Evolutionary conservation across 2,797 vertebrate genomes (phyloP).

Genomic region (Sebastes kiyomatsui): DNA sequence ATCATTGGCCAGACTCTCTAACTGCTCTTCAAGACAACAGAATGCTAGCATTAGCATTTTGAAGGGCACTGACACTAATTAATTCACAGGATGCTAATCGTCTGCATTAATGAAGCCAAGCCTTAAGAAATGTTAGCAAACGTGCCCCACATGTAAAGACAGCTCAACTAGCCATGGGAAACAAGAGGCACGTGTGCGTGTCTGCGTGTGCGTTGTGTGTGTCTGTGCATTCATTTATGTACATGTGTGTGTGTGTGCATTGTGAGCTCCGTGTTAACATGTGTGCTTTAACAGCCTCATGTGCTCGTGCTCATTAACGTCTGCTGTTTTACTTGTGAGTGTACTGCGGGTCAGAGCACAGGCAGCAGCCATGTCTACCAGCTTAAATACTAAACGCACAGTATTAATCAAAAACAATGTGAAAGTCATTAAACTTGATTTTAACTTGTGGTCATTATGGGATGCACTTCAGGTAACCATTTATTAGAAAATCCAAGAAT

Average conservation of each 20-base stretch:
- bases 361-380: slow-evolving; percentile 40
- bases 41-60: slow-evolving; percentile 85
- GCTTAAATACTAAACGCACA: slow-evolving; percentile 45
- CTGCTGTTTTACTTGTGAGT: slow-evolving; percentile 62
- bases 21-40: slow-evolving; percentile 75
- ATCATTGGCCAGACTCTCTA: slow-evolving; percentile 61
- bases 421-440: slow-evolving; percentile 50
- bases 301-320: slow-evolving; percentile 71
- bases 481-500: slow-evolving; percentile 12
- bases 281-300: slow-evolving; percentile 53
- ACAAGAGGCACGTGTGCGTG: slow-evolving; percentile 39
- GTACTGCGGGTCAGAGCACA: slow-evolving; percentile 56
- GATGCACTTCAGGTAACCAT: neutral
- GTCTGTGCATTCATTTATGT: neutral
- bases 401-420: slow-evolving; percentile 48
- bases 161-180: slow-evolving; percentile 76
- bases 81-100: slow-evolving; percentile 84
- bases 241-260: slow-evolving; percentile 20
- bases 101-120: slow-evolving; percentile 84
- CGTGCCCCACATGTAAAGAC: slow-evolving; percentile 82
- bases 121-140: slow-evolving; percentile 84
- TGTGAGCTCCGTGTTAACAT: slow-evolving; percentile 60
- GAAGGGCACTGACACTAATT: slow-evolving; percentile 86
- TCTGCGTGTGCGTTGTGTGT: slow-evolving; percentile 29
- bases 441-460: slow-evolving; percentile 14